Evolutionary conservation across 2,113 vertebrate species (phyloP).

Genomic region (Montifringilla adamsi): DNA sequence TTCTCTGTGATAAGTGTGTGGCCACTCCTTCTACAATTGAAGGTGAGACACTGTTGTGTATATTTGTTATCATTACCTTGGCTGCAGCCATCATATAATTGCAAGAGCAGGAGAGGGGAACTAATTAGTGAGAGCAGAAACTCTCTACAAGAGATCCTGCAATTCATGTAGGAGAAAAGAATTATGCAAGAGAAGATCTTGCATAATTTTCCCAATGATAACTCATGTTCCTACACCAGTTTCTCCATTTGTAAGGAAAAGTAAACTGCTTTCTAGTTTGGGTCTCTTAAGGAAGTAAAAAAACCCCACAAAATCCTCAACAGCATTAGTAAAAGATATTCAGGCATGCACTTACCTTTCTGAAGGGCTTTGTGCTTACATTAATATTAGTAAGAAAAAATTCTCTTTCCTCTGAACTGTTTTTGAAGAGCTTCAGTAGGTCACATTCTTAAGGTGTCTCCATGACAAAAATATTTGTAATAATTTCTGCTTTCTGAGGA

Average conservation of each 20-base stretch:
- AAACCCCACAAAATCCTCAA: background rate
- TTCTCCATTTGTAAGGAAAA: background rate
- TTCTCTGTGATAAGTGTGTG: no score
- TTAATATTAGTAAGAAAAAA: background rate
- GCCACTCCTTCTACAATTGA: background rate
- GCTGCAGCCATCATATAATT: background rate
- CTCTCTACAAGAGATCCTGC: background rate
- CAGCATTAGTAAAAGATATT: background rate
- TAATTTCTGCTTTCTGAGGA: background rate
- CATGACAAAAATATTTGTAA: background rate
- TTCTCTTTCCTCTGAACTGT: background rate
- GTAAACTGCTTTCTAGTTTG: background rate
- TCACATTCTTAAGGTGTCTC: background rate
- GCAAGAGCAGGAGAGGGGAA: background rate
- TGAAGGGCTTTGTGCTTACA: background rate
- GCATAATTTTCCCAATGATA: background rate
- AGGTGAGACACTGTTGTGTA: background rate
- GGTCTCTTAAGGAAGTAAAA: background rate
- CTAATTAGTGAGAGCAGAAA: background rate
- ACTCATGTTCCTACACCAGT: background rate
- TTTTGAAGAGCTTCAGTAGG: background rate
- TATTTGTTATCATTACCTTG: background rate
- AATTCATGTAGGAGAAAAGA: background rate
- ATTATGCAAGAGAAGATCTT: background rate
- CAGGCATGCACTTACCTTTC: background rate